phyloP scores from a whole-genome alignment of 2,797 vertebrate species.

The Sebastes matsubarae region DNA sequence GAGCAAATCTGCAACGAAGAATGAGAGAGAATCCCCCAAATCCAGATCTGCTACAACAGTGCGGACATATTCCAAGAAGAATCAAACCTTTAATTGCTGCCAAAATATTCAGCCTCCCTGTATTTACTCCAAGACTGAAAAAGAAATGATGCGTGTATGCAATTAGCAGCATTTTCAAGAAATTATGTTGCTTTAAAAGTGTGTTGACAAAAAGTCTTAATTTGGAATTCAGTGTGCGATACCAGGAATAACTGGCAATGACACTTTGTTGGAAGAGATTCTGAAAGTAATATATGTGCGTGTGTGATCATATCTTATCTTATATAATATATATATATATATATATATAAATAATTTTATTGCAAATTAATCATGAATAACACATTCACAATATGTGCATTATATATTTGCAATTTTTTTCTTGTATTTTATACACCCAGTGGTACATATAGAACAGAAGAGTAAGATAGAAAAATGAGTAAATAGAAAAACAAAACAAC shows the following conservation, averaged over 20 bases:
- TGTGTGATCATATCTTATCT: background rate
- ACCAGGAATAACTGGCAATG: background rate
- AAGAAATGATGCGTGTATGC: background rate
- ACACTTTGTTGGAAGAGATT: background rate
- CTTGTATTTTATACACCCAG: no score
- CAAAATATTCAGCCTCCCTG: background rate
- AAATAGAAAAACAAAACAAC: no score
- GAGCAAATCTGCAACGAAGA: background rate
- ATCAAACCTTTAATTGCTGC: background rate
- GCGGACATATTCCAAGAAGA: background rate
- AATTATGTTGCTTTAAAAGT: background rate
- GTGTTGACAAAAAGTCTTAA: background rate
- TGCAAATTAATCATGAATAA: no score
- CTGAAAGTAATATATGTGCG: background rate
- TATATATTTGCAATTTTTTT: no score
- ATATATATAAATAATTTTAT: no score
- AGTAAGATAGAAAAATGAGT: no score
- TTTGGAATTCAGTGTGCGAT: background rate
- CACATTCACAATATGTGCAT: no score
- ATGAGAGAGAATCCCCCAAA: background rate
- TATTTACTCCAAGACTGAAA: background rate
- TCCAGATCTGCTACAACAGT: background rate
- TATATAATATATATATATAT: no score
- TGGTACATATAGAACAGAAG: no score
- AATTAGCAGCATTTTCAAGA: background rate